A percentile compares a stretch with the other conserved stretches of the same genome.
Evolutionary conservation across 2,888 invertebrate genomes (phyloP).

Genomic region (Cephus pygmeus): DNA sequence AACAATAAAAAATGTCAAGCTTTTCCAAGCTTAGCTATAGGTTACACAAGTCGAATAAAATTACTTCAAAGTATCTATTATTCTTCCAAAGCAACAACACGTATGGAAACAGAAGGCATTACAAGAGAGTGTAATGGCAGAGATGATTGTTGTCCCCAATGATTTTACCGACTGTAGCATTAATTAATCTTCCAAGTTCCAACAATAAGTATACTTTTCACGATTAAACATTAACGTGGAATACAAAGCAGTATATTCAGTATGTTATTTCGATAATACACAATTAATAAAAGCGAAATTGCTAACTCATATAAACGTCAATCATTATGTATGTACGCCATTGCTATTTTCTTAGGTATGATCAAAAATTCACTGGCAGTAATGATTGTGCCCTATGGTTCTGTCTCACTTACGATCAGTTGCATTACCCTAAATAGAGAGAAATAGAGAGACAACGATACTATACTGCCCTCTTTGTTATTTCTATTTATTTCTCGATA

Average conservation of each 20-base stretch:
- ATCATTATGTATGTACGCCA: background rate
- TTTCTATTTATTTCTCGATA: background rate
- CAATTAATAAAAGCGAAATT: background rate
- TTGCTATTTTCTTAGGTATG: background rate
- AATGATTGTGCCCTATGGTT: background rate
- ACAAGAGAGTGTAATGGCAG: background rate
- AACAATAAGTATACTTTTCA: background rate
- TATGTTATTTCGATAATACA: background rate
- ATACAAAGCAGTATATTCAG: background rate
- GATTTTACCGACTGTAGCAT: background rate
- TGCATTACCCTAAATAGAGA: background rate
- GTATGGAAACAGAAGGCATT: background rate
- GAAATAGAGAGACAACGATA: background rate
- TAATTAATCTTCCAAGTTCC: background rate
- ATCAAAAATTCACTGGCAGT: background rate
- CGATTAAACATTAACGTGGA: background rate
- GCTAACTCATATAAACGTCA: background rate
- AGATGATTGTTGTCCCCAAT: background rate
- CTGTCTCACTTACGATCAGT: background rate
- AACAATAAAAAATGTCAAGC: background rate
- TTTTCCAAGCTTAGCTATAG: background rate
- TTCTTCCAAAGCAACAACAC: background rate
- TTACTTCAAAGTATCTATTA: background rate
- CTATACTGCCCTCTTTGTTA: background rate
- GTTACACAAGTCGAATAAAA: background rate